Evolutionary conservation across 2,797 vertebrate species (phyloP), one percentile per base, ranked within the genome.

Genomic region (Ctenochaetus hawaiiensis): DNA sequence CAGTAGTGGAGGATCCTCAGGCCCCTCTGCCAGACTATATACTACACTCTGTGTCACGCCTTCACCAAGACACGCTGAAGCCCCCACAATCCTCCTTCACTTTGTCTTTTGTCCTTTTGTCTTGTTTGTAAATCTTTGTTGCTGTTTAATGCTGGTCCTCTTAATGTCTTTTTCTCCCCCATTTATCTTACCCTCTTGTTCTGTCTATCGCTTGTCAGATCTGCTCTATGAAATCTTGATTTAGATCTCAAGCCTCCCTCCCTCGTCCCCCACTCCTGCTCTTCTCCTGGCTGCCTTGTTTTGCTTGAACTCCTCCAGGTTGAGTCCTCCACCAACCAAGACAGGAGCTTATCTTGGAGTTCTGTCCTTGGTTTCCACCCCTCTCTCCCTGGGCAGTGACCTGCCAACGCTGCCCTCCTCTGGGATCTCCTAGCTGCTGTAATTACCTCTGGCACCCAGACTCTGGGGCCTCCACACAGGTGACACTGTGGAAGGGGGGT

Each of bases 381-480:
- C 48, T 85, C 69, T 82, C 83, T 93, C 90, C 82, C 80, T 80
- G 91, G 88, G 90, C 89, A 90, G 85, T 89, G 89, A 89, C 90
- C 91, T 93, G 91, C 87, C 91, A 90, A 81, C 26, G 44, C 73
- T 77, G 80, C 80, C 91, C 81, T 91, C 85, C 87, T 91, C 84
- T 84, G 83, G 89, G 91, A 91, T 85, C 89, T 92, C 74, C 83
- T 72, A 56, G 88, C 83, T 90, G 87, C 84, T 86, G 89, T 95
- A 94, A 96, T 95, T 94, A 95, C 87, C 92, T 89, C 77, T 95
- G 94, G 92, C 95, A 95, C 88, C 84, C 83, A 76, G 88, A 89
- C 91, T 94, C 92, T 85, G 80, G 91, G 94, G 90, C 90, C 88
- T 87, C 82, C 79, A 86, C 83, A 85, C 92, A 94, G 93, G 94